Conservation (phyloP, 2,797 vertebrate genomes). For the Mergus octosetaceus region DNA sequence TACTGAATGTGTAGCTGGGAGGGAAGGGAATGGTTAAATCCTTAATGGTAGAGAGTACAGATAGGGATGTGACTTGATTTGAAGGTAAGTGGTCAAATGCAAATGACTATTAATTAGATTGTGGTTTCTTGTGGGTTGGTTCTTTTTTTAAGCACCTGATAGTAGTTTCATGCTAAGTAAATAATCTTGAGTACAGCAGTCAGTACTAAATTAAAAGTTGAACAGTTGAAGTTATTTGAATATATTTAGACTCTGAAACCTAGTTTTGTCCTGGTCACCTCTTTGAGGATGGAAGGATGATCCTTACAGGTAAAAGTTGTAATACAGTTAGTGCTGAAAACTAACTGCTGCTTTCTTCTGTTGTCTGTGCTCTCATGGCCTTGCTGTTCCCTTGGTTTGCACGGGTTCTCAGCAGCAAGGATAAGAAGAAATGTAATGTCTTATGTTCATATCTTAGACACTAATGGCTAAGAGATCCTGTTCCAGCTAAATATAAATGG, state of each 20-base stretch:
- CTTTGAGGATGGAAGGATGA: not conserved
- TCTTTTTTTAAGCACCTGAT: not conserved
- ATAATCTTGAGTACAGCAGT: not conserved
- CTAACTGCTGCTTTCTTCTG: not conserved
- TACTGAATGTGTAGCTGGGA: not conserved
- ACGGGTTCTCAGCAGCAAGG: accelerated
- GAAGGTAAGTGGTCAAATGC: not conserved
- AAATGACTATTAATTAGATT: not conserved
- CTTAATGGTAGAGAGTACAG: not conserved
- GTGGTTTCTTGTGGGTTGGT: not conserved
- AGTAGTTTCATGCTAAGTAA: not conserved
- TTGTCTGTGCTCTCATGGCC: not conserved
- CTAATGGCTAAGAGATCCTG: not conserved
- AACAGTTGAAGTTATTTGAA: not conserved
- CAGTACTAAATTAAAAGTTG: not conserved
- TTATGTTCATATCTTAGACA: not conserved
- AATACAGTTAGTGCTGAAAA: not conserved
- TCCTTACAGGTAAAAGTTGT: not conserved
- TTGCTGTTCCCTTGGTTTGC: not conserved
- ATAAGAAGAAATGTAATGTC: not conserved
- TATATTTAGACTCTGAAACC: not conserved
- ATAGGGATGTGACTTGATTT: not conserved
- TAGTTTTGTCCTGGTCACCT: not conserved
- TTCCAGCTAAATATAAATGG: not conserved
- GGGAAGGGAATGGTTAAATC: not conserved